Percentiles rank a stretch among this genome's conserved stretches.
Evolutionary conservation across 2,797 vertebrate species (phyloP).

Genomic region (Coregonus sp.): DNA sequence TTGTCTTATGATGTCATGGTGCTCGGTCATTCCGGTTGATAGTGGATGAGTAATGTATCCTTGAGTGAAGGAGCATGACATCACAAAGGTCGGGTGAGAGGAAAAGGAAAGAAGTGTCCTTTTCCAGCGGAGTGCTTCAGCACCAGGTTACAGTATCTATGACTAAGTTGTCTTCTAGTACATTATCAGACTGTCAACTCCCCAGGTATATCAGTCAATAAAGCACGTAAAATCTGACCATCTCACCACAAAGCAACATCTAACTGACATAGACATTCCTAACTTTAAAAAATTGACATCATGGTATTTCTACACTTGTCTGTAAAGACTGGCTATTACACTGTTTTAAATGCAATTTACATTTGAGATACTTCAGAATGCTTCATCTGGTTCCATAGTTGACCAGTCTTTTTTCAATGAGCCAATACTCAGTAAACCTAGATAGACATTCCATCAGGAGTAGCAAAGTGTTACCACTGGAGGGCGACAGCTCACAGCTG

Average conservation of each 20-base stretch:
- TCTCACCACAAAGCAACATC: too few species aligned
- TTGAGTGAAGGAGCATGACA: slow-evolving; percentile 48
- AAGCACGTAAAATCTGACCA: not conserved
- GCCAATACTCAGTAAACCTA: too few species aligned
- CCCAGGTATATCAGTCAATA: not conserved
- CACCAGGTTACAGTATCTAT: not conserved
- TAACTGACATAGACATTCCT: too few species aligned
- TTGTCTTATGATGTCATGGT: slow-evolving; percentile 60
- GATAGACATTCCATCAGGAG: slow-evolving; percentile 8
- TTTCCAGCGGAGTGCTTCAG: not conserved
- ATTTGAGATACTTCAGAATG: too few species aligned
- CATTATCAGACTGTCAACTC: not conserved
- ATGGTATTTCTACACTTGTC: too few species aligned
- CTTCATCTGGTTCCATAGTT: too few species aligned
- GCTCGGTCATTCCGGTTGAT: slow-evolving; percentile 45
- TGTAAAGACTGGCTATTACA: too few species aligned
- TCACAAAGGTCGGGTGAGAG: slow-evolving; percentile 48
- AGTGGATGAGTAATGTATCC: slow-evolving; percentile 59
- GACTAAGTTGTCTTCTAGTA: not conserved
- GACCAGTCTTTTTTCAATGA: too few species aligned
- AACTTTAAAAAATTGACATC: too few species aligned
- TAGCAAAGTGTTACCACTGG: slow-evolving; percentile 58
- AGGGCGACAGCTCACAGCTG: slow-evolving; percentile 65
- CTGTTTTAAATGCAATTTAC: too few species aligned
- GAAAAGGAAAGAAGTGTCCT: slow-evolving; percentile 18